Conservation (phyloP, 2,797 vertebrate species). For the Sebastolobus altivelis region DNA sequence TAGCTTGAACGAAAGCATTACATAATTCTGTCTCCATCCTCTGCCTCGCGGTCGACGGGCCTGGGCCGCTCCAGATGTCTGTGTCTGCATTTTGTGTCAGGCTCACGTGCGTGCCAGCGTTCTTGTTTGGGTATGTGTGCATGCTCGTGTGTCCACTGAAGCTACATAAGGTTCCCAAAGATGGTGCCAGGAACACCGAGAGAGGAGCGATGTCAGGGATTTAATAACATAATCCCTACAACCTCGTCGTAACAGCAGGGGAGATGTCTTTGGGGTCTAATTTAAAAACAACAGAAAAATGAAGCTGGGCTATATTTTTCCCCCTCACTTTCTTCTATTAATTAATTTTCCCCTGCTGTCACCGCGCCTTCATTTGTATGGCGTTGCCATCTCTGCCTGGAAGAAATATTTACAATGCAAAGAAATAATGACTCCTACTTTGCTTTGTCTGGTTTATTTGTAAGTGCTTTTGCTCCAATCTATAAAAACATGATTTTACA, state of each 20-base stretch:
- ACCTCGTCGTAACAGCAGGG: slow-evolving; percentile 53
- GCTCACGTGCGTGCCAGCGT: slow-evolving; percentile 18
- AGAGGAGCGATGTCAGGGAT: slow-evolving; percentile 57
- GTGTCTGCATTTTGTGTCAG: slow-evolving; percentile 37
- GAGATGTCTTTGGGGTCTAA: slow-evolving; percentile 60
- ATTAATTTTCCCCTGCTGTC: slow-evolving; percentile 55
- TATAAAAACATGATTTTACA: slow-evolving; percentile 81
- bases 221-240: slow-evolving; percentile 70
- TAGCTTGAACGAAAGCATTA: slow-evolving; percentile 50
- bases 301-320: slow-evolving; percentile 21
- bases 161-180: slow-evolving; percentile 57
- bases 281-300: slow-evolving; percentile 56
- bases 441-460: slow-evolving; percentile 67
- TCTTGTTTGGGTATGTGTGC: slow-evolving; percentile 35
- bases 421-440: slow-evolving; percentile 66
- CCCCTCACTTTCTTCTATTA: slow-evolving; percentile 30
- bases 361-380: slow-evolving; percentile 59
- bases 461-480: slow-evolving; percentile 62
- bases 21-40: slow-evolving; percentile 57
- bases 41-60: slow-evolving; percentile 41
- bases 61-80: slow-evolving; percentile 49
- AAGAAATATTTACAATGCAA: slow-evolving; percentile 72
- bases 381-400: slow-evolving; percentile 38
- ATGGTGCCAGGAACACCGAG: slow-evolving; percentile 52
- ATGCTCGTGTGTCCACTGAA: slow-evolving; percentile 19